Base-by-base conservation (phyloP, 2,888 invertebrate genomes). In the Melipona beecheii region DNA sequence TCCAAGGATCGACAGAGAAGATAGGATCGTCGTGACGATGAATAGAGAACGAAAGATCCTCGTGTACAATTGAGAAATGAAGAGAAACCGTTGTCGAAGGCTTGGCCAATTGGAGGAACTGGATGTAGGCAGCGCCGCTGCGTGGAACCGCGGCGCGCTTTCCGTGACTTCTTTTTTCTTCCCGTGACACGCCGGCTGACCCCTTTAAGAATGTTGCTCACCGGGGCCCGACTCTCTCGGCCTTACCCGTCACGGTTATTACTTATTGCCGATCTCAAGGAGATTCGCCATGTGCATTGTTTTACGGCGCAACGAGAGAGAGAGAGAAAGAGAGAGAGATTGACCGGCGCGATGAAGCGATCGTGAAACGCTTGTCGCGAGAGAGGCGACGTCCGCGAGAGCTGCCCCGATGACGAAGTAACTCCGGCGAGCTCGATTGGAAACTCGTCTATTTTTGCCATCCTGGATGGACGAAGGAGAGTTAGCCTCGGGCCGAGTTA, bases 241-340 rank as follows among this genome's bases (percentile, higher is more conserved):
- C 89, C 89, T 89, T 85, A 89, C 86, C 85, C 85, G 85, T 88
- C 88, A 90, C 52, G 84, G 85, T 83, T 90, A 87, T 90, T 89
- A 90, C 86, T 90, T 90, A 90, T 90, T 85, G 85, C 86, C 89
- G 90, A 90, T 90, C 87, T 89, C 89, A 87, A 89, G 87, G 86
- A 87, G 87, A 89, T 90, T 87, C 86, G 86, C 86, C 84, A 70
- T 81, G 82, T 64, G 79, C 85, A 90, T 90, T 89, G 89, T 89
- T 89, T 64, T 90, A 87, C 87, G 77, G 89, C 70, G 75, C 71
- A 65, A 72, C 62, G 79, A 85, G 84, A 83, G 77, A 86, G 86
- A 83, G 50, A 31, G 31, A 31, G 31, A 31, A 0, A 31, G 31
- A 31, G 31, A 31, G 21, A 19, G 79, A 86, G 87, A 84, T 82